phyloP scores from a whole-genome alignment of 2,888 invertebrate genomes.

The Agonopterix subpropinquella region DNA sequence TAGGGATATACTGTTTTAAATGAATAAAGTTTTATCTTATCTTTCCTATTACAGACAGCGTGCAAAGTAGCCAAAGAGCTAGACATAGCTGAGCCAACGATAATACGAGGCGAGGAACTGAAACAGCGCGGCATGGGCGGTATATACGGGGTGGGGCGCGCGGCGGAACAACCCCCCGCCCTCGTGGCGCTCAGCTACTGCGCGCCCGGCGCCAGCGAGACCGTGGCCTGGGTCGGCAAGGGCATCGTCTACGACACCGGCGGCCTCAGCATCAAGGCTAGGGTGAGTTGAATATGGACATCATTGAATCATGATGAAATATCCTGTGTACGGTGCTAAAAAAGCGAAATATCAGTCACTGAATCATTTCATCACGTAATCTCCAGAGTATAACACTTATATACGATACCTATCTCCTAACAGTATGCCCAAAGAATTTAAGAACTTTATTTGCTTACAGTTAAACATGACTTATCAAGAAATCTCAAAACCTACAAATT shows the following conservation, averaged over 20 bases:
- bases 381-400: too few species aligned
- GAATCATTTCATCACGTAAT: too few species aligned
- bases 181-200: conserved; percentile 80
- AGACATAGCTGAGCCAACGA: conserved; percentile 76
- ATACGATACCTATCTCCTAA: too few species aligned
- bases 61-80: conserved; percentile 78
- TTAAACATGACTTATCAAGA: too few species aligned
- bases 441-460: too few species aligned
- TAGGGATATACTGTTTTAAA: too few species aligned
- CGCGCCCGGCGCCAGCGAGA: conserved; percentile 74
- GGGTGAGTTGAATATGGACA: conserved; percentile 69
- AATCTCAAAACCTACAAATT: too few species aligned
- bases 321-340: too few species aligned
- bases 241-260: conserved; percentile 97
- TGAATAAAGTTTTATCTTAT: too few species aligned
- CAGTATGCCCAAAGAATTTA: too few species aligned
- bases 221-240: conserved; percentile 93
- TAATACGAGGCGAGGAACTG: conserved; percentile 88
- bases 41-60: conserved; percentile 78
- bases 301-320: too few species aligned
- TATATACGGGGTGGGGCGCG: conserved; percentile 88
- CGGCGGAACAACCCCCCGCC: conserved; percentile 66
- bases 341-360: too few species aligned
- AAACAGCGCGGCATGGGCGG: conserved; percentile 88
- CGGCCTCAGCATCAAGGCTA: conserved; percentile 92